Evolutionary conservation across 1,140 invertebrate species (phyloP).

Genomic region (Apis florea): DNA sequence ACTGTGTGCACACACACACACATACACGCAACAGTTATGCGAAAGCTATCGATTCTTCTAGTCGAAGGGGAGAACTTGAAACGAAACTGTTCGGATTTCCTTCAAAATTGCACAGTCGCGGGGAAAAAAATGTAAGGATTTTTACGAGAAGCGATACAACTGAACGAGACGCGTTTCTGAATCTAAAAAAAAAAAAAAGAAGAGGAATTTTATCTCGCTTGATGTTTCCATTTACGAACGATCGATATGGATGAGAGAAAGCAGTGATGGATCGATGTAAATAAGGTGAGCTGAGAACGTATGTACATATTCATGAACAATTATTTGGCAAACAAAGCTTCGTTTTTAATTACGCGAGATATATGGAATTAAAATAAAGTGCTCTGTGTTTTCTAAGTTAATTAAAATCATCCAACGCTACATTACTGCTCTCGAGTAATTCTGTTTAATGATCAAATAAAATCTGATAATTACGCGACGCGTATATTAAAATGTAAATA

Average conservation of each 20-base stretch:
- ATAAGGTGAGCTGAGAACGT: not conserved
- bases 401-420: constrained; percentile 19
- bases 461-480: not conserved
- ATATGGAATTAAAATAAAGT: constrained; percentile 3
- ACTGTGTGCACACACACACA: not conserved
- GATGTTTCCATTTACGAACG: not conserved
- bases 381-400: constrained; percentile 3
- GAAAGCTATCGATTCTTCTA: constrained; percentile 25
- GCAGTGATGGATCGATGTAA: not conserved
- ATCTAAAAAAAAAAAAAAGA: not conserved
- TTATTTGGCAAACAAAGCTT: constrained; percentile 9
- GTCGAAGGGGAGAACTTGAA: constrained; percentile 24
- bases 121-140: not conserved
- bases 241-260: not conserved
- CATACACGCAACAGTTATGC: constrained; percentile 51
- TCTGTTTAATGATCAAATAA: constrained; percentile 1
- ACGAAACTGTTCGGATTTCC: constrained; percentile 51
- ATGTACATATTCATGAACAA: not conserved
- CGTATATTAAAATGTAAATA: not conserved
- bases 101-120: not conserved
- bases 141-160: not conserved
- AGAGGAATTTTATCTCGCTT: constrained; percentile 1
- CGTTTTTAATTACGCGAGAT: constrained; percentile 9
- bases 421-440: not conserved
- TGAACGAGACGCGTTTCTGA: not conserved